Evolutionary conservation across 2,797 vertebrate species (phyloP).

Genomic region (Masticophis lateralis): DNA sequence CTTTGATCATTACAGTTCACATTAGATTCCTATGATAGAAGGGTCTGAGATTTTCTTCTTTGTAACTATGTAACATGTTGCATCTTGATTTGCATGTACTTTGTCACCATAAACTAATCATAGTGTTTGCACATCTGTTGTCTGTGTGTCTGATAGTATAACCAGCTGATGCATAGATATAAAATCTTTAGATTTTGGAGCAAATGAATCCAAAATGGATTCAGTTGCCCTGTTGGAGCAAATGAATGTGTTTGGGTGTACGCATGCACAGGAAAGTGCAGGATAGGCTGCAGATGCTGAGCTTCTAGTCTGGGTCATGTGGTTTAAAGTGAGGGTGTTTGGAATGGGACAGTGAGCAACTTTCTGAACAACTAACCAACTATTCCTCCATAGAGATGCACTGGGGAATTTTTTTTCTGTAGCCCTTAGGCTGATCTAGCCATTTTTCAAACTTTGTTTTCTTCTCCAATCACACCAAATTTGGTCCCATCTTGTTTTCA

Average conservation of each 20-base stretch:
- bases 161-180: neutral
- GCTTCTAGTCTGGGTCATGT: neutral
- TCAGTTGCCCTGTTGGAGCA: neutral
- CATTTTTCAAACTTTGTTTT: neutral
- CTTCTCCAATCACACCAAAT: neutral
- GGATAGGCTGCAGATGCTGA: neutral
- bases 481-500: neutral
- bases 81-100: neutral
- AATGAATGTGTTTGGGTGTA: neutral
- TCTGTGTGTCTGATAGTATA: neutral
- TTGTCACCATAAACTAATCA: neutral
- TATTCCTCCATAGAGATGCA: neutral
- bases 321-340: neutral
- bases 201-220: too few relatives aligned
- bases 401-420: neutral
- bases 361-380: neutral
- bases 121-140: neutral
- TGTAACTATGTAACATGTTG: neutral
- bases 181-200: neutral
- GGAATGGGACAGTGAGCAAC: neutral
- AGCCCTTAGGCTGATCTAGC: neutral
- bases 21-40: neutral
- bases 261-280: neutral
- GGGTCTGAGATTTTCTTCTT: neutral
- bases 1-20: neutral